Evolutionary conservation across 2,113 vertebrate species (phyloP).

Genomic region (Microcebus tavaratra): DNA sequence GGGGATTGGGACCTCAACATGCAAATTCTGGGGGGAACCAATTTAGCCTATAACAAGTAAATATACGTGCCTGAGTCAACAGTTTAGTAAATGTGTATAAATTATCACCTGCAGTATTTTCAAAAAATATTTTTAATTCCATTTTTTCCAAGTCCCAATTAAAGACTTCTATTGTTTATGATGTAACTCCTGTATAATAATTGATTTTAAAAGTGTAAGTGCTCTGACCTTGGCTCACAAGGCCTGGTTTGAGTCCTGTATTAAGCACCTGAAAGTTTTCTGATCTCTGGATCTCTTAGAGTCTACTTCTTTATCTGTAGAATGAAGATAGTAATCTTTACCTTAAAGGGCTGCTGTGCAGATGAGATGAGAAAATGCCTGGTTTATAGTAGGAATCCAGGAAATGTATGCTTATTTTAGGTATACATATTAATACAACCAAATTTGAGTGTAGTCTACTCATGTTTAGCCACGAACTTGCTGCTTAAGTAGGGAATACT

Average conservation of each 20-base stretch:
- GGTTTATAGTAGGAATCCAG: neutral
- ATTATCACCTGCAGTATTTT: neutral
- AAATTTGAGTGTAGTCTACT: neutral
- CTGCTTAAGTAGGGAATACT: neutral
- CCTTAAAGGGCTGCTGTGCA: neutral
- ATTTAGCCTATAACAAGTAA: neutral
- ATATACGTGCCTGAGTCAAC: neutral
- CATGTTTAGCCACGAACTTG: neutral
- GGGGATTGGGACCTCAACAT: neutral
- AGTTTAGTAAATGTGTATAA: neutral
- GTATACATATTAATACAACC: neutral
- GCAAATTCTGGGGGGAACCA: neutral
- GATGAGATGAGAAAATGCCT: neutral
- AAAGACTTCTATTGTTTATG: neutral
- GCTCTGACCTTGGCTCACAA: neutral
- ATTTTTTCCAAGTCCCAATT: neutral
- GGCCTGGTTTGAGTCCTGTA: neutral
- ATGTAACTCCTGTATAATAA: neutral
- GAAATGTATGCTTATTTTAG: neutral
- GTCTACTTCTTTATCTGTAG: neutral
- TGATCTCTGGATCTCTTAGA: neutral
- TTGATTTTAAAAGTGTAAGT: neutral
- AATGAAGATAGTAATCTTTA: neutral
- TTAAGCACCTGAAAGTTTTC: neutral
- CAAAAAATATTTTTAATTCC: neutral